These are phyloP conservation scores for Discoglossus pictus DNA, from an alignment of 2,797 vertebrate genomes.

Conservation along the genomic window DNA sequence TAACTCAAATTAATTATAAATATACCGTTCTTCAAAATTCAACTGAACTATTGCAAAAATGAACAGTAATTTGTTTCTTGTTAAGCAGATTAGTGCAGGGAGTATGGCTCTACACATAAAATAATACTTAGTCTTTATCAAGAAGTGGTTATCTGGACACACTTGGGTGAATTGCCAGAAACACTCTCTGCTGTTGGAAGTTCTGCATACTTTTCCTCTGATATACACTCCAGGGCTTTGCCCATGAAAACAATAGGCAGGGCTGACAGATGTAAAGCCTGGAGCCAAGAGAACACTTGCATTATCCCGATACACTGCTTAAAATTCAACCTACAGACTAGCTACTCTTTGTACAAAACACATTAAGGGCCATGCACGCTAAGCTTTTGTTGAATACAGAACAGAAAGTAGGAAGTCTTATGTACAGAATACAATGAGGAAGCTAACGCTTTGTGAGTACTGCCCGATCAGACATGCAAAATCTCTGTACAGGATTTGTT, in stretches of 20 bases:
- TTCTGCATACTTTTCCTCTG: constrained; percentile 57
- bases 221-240: constrained; percentile 47
- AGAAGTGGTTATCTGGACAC: constrained; percentile 26
- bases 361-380: constrained; percentile 6
- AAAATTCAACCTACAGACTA: constrained; percentile 21
- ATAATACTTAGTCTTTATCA: constrained; percentile 12
- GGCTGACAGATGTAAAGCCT: constrained; percentile 37
- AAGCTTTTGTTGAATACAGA: constrained; percentile 10
- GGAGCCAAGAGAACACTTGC: constrained; percentile 33
- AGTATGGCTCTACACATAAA: constrained; percentile 2
- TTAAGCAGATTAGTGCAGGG: no score
- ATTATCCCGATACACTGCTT: constrained; percentile 31
- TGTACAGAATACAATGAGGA: not conserved
- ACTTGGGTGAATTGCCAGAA: constrained; percentile 33
- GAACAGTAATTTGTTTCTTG: no score
- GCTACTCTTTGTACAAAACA: constrained; percentile 13
- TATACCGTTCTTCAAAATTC: no score
- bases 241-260: constrained; percentile 53
- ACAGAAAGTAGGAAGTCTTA: not conserved
- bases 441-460: no score
- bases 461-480: no score
- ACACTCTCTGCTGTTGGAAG: constrained; percentile 35
- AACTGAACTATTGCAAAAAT: no score
- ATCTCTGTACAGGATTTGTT: no score
- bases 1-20: no score